Evolutionary conservation across 2,113 vertebrate genomes (phyloP).

Genomic region (Jaculus jaculus): DNA sequence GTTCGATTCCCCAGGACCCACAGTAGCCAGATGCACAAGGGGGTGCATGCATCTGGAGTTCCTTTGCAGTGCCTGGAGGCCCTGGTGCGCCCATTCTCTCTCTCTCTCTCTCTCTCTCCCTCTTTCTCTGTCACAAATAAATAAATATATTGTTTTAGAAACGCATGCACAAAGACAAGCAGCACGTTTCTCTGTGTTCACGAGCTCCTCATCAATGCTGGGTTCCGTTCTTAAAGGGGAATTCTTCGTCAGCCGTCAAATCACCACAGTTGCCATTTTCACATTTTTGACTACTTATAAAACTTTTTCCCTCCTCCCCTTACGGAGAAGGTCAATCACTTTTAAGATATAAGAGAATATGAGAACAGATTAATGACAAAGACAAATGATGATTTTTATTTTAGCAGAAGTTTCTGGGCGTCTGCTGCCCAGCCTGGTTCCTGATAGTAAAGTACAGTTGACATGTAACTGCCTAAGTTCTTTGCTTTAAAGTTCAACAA

Average conservation of each 20-base stretch:
- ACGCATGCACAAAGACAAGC: too few species aligned
- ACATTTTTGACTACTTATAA: constrained; percentile 80
- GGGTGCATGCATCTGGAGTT: too few species aligned
- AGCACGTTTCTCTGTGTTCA: too few species aligned
- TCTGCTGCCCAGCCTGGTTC: constrained; percentile 78
- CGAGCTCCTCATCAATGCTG: constrained; percentile 46
- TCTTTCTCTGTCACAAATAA: too few species aligned
- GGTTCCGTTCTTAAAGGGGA: constrained; percentile 65
- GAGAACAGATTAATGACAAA: constrained; percentile 87
- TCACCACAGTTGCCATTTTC: constrained; percentile 78
- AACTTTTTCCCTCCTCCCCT: constrained; percentile 80
- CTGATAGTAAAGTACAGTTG: constrained; percentile 87
- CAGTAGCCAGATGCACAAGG: too few species aligned
- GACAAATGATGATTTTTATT: constrained; percentile 90
- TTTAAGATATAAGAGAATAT: constrained; percentile 87
- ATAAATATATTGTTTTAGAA: too few species aligned
- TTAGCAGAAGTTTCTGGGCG: constrained; percentile 84
- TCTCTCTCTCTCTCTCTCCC: too few species aligned
- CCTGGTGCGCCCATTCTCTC: too few species aligned
- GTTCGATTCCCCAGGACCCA: too few species aligned
- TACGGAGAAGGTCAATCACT: constrained; percentile 83
- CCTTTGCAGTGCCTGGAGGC: too few species aligned
- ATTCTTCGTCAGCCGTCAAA: constrained; percentile 54
- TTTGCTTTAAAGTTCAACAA: constrained; percentile 86
- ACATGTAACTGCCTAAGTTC: constrained; percentile 84